Percentiles rank a stretch among this genome's conserved stretches.
These are phyloP conservation scores for Sciaenops ocellatus DNA, from an alignment of 2,797 vertebrate genomes.

Conservation along the genomic window DNA sequence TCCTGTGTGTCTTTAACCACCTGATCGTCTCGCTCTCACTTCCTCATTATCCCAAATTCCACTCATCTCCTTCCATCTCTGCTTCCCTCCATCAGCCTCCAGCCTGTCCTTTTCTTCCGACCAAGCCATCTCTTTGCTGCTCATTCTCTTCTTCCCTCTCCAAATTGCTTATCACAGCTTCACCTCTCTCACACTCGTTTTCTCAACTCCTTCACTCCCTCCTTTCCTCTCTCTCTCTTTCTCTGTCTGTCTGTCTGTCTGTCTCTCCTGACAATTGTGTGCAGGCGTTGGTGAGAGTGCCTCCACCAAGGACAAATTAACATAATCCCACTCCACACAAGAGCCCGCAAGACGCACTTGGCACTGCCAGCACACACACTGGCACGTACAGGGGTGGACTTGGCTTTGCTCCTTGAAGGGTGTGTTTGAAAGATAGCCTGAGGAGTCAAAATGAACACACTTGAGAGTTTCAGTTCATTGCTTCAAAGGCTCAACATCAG, in stretches of 20 bases:
- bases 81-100: conserved; percentile 27
- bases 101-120: conserved; percentile 15
- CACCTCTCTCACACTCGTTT: conserved; percentile 54
- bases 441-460: conserved; percentile 60
- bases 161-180: conserved; percentile 47
- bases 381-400: conserved; percentile 30
- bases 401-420: conserved; percentile 46
- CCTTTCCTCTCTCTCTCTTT: conserved; percentile 20
- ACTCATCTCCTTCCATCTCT: conserved; percentile 34
- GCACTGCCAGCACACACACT: conserved; percentile 48
- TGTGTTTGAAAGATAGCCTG: conserved; percentile 38
- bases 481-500: conserved; percentile 46
- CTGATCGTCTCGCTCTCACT: conserved; percentile 20
- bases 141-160: conserved; percentile 18
- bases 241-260: conserved; percentile 22
- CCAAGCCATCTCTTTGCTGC: conserved; percentile 1
- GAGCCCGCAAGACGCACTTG: conserved; percentile 55
- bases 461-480: conserved; percentile 40
- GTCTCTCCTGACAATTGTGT: conserved; percentile 52
- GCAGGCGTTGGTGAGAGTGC: conserved; percentile 60
- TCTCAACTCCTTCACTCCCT: conserved; percentile 37
- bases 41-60: conserved; percentile 31
- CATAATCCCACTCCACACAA: conserved; percentile 78
- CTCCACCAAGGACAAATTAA: conserved; percentile 69
- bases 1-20: conserved; percentile 1